Evolutionary conservation across 2,113 vertebrate species (phyloP), one percentile per base, ranked within the genome.

Genomic region (Charina bottae): DNA sequence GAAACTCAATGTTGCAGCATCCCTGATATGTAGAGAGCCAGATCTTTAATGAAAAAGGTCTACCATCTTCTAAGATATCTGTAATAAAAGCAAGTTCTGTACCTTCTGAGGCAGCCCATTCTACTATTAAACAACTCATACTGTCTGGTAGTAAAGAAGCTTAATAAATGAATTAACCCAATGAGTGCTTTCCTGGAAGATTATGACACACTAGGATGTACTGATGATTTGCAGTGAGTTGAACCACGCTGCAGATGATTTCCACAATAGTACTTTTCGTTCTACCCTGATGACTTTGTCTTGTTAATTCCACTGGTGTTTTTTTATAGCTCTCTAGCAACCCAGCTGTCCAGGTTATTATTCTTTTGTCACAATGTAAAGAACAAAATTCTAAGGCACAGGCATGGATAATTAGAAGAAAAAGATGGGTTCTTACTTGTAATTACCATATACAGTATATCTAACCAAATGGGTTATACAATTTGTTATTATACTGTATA

Each of bases 291-390:
- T 90, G 3, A 92, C 92, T 96, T 96, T 95, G 92, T 94, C 94
- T 94, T 89, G 90, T 93, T 93, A 60, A 84, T 62, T 95, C 90
- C 92, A 90, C 92, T 92, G 90, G 92, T 94, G 91, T 88, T 95
- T 94, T 92, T 89, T 94, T 94, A 86, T 92, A 93, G 93, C 94
- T 96, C 94, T 92, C 93, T 93, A 95, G 93, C 91, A 96, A 58
- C 93, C 93, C 94, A 93, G 96, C 93, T 96, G 95, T 93, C 92
- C 83, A 92, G 91, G 91, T 96, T 96, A 95, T 96, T 96, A 95
- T 95, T 94, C 95, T 96, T 94, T 94, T 95, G 91, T 94, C 94
- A 96, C 94, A 95, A 92, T 96, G 92, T 93, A 95, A 96, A 94
- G 96, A 96, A 94, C 2, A 19, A 3, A 19, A 93, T 96, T 96